phyloP scores from a whole-genome alignment of 2,888 invertebrate species.

The Bombylius discolor region DNA sequence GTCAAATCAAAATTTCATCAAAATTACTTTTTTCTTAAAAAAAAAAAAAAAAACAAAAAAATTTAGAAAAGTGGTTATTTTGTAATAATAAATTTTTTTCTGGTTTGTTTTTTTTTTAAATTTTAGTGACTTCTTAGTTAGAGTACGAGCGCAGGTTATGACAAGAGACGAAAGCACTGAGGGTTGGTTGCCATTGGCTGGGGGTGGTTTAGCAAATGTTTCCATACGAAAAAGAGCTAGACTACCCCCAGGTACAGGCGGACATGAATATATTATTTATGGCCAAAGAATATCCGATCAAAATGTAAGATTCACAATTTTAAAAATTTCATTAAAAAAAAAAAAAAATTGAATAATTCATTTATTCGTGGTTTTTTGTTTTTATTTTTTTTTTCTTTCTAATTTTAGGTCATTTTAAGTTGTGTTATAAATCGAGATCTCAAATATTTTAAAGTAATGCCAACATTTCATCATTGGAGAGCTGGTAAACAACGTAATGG shows the following conservation, averaged over 20 bases:
- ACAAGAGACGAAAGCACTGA: constrained; percentile 94
- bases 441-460: constrained; percentile 95
- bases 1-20: too few relatives aligned
- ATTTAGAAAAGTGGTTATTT: too few relatives aligned
- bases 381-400: constrained; percentile 6
- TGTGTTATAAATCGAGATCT: constrained; percentile 93
- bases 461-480: constrained; percentile 96
- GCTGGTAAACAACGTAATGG: constrained; percentile 92
- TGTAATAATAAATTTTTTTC: neutral
- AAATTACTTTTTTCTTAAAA: too few relatives aligned
- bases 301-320: constrained; percentile 49
- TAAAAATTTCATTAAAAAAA: neutral
- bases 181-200: constrained; percentile 89
- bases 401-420: constrained; percentile 71
- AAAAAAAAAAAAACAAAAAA: neutral
- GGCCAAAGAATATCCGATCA: constrained; percentile 87
- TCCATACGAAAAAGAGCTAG: constrained; percentile 69
- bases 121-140: constrained; percentile 85
- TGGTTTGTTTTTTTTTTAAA: constrained; percentile 13
- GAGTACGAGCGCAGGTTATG: constrained; percentile 98
- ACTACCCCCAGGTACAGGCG: constrained; percentile 39
- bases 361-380: neutral
- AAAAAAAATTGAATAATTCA: neutral
- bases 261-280: constrained; percentile 84
- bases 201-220: constrained; percentile 88